Evolutionary conservation across 2,888 invertebrate species (phyloP), one percentile per base, ranked within the genome.

Genomic region (Steinernema hermaphroditum): DNA sequence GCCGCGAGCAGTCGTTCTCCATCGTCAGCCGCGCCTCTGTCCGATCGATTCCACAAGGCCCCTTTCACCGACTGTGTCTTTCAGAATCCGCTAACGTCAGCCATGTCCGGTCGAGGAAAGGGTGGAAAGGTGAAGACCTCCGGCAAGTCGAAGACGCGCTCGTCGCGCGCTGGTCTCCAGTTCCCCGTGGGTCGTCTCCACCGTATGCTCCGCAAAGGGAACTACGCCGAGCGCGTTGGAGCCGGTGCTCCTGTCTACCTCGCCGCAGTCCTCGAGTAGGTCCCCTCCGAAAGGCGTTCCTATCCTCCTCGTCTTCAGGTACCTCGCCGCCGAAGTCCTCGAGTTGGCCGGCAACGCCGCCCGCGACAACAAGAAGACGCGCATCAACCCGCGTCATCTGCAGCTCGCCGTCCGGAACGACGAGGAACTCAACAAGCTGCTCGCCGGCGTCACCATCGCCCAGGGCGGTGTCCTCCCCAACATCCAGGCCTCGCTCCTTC

Each of bases 271-370:
- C 70, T 70, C n/a, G 70, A 70, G 70, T 70, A 9, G 43, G 16
- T 16, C 43, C 16, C 43, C 43, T 16, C 16, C 43, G 9, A 41
- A 41, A 8, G 43, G 8, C n/a, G n/a, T 9, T 41, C 43, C 16
- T 41, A 41, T 41, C 9, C 43, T 41, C 16, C 43, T 16, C n/a
- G n/a, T n/a, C n/a, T n/a, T n/a, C n/a, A n/a, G n/a, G n/a, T n/a
- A 80, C 68, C 76, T 80, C 68, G 76, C 78, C 9, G 80, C 62
- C 27, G 50, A 89, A 83, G 88, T 89, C 70, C 77, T 89, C 77
- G n/a, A n/a, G n/a, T n/a, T n/a, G n/a, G n/a, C n/a, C n/a, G n/a
- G n/a, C n/a, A n/a, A n/a, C n/a, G n/a, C n/a, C n/a, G n/a, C n/a
- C n/a, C n/a, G n/a, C n/a, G n/a, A n/a, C n/a, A n/a, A n/a, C n/a